Evolutionary conservation across 2,888 invertebrate species (phyloP), one percentile per base, ranked within the genome.

Genomic region (Acleris laterana): DNA sequence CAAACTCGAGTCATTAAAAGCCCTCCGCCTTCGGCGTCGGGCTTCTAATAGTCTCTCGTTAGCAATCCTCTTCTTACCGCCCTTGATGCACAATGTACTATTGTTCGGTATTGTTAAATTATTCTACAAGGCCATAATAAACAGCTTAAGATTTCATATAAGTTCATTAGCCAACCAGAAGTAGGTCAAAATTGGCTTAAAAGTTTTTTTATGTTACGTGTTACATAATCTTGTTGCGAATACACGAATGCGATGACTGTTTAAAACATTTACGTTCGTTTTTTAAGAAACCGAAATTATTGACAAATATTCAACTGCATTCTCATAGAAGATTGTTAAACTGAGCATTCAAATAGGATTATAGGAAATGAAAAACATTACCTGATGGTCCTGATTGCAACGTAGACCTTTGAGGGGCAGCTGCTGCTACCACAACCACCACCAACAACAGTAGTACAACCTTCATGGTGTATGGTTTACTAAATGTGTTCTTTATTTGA

Each of bases 341-440:
- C 16, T 5, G 20, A n/a, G 16, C 1, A n/a, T 44, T 42, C 25
- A 25, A 25, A 25, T 25, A 25, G 25, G 25, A 25, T 25, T 5
- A 11, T 11, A 32, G 1, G 32, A 32, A 32, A 11, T 38, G 5
- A 16, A 46, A 46, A 44, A 13, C 7, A 52, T 66, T 25, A 66
- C 66, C 66, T 7, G 42, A 38, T 16, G 66, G 25, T 57, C 61
- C 66, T 19, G 57, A n/a, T 38, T 62, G 61, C 25, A 66, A 48
- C 13, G 56, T 62, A 16, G 66, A 57, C 52, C 51, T 57, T 22
- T 67, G 66, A 6, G 69, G 69, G 17, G 69, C 69, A 7, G 69
- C 63, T 20, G 53, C 63, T 19, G 60, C 57, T 32, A 42, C 57
- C 44, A 42, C 61, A 53, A 62, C 20, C 20, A 63, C 44, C 52